phyloP scores from a whole-genome alignment of 1,140 invertebrate genomes.

The Ips nitidus region DNA sequence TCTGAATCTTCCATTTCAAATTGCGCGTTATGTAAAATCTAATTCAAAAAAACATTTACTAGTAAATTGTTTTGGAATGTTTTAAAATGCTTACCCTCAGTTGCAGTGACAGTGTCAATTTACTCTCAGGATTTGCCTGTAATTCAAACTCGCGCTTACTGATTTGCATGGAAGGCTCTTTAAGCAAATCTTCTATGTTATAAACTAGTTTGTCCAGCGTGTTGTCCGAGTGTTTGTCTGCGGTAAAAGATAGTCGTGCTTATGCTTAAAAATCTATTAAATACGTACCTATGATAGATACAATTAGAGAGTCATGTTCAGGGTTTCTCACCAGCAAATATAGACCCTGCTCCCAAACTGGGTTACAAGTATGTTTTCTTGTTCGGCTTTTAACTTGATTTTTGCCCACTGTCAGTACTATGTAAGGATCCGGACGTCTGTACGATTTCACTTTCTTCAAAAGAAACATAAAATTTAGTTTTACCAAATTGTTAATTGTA shows the following conservation, averaged over 20 bases:
- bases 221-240: conserved; percentile 40
- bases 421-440: conserved; percentile 75
- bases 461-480: conserved; percentile 1
- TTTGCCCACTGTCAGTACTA: conserved; percentile 69
- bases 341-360: conserved; percentile 77
- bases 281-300: conserved; percentile 55
- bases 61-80: too few relatives aligned
- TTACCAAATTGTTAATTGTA: not conserved
- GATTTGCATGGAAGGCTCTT: conserved; percentile 36
- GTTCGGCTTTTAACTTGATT: conserved; percentile 69
- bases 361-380: conserved; percentile 69
- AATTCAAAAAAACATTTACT: conserved; percentile 2
- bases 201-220: conserved; percentile 39
- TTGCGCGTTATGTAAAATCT: conserved; percentile 35
- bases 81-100: conserved; percentile 63
- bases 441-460: conserved; percentile 63
- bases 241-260: not conserved
- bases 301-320: conserved; percentile 75
- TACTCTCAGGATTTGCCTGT: conserved; percentile 64
- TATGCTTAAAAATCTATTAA: conserved; percentile 5
- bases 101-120: conserved; percentile 74
- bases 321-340: conserved; percentile 88
- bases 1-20: conserved; percentile 35
- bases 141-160: conserved; percentile 41
- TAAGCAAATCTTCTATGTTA: conserved; percentile 36